Evolutionary conservation across 2,888 invertebrate genomes (phyloP), one percentile per base, ranked within the genome.

Genomic region (Cremastinae sp.): DNA sequence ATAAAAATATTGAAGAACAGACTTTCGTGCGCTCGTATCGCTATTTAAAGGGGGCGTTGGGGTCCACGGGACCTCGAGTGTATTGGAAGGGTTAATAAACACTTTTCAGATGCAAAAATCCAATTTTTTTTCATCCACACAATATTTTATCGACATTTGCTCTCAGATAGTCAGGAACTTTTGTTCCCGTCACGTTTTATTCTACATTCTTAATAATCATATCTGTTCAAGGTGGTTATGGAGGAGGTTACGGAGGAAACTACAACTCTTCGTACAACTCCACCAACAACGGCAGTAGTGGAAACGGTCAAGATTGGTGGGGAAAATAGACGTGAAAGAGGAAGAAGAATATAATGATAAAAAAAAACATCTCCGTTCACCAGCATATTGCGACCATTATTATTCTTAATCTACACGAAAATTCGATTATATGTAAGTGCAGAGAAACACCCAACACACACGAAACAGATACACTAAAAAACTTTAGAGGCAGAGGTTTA

Each of bases 241-340:
- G 88, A 14, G 80, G 81, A 61, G 83, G 81, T 69, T 88, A 88
- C 62, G 88, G 88, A 68, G 86, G 87, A 78, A 88, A 85, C 75
- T 86, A 80, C 80, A 86, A 82, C 79, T 86, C 86, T 73, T 83
- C 88, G 68, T 85, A 86, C 83, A 86, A 86, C 80, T 83, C 86
- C 68, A 78, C 84, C 79, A 88, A 87, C 81, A 89, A 86, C 64
- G 87, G 82, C 74, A 82, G 83, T 80, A 85, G 82, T 80, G 83
- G 84, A 80, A 83, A 83, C 78, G 88, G 86, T 77, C 85, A 86
- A 45, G 89, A 90, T 80, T 90, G 90, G 90, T 90, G 90, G 90
- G 85, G 81, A 81, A 82, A 82, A 74, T 82, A 83, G 75, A 82
- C 41, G n/a, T n/a, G n/a, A 28, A 16, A 47, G 39, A 43, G 59